phyloP scores from a whole-genome alignment of 2,113 vertebrate species.

The Taurulus bubalis region DNA sequence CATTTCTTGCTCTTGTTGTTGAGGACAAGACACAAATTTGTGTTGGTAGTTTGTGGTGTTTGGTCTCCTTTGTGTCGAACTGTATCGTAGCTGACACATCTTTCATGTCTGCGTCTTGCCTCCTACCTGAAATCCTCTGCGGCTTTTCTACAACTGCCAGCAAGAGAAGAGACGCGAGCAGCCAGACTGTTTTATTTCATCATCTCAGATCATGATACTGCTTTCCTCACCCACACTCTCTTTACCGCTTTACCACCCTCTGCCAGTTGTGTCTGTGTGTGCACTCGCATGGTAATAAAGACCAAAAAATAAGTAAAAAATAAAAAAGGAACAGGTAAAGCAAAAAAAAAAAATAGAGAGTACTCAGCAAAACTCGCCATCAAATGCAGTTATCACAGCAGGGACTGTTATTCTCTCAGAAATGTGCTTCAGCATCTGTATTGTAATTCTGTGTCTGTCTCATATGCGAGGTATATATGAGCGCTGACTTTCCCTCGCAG shows the following conservation, averaged over 20 bases:
- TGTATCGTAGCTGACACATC: constrained; percentile 63
- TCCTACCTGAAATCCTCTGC: constrained; percentile 69
- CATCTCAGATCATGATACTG: constrained; percentile 59
- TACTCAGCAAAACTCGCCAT: constrained; percentile 51
- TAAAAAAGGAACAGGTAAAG: constrained; percentile 24
- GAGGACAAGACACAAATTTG: constrained; percentile 60
- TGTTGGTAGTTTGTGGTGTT: constrained; percentile 51
- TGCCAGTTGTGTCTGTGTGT: constrained; percentile 36
- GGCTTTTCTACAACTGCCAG: constrained; percentile 58
- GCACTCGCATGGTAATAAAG: constrained; percentile 40
- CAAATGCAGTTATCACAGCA: constrained; percentile 48
- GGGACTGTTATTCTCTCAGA: constrained; percentile 33
- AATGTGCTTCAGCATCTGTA: constrained; percentile 7
- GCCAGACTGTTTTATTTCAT: constrained; percentile 63
- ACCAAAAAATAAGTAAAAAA: background rate
- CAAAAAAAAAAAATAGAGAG: constrained; percentile 9
- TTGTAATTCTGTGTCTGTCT: constrained; percentile 23
- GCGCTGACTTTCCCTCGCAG: constrained; percentile 23
- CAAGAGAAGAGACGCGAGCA: constrained; percentile 36
- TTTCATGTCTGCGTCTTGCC: constrained; percentile 60
- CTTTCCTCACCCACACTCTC: constrained; percentile 47
- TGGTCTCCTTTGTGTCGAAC: constrained; percentile 61
- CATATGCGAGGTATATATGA: constrained; percentile 7
- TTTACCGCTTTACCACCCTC: constrained; percentile 49
- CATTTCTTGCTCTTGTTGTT: constrained; percentile 37